Base-by-base conservation (phyloP, 2,888 invertebrate species). In the Diadegma fenestrale region DNA sequence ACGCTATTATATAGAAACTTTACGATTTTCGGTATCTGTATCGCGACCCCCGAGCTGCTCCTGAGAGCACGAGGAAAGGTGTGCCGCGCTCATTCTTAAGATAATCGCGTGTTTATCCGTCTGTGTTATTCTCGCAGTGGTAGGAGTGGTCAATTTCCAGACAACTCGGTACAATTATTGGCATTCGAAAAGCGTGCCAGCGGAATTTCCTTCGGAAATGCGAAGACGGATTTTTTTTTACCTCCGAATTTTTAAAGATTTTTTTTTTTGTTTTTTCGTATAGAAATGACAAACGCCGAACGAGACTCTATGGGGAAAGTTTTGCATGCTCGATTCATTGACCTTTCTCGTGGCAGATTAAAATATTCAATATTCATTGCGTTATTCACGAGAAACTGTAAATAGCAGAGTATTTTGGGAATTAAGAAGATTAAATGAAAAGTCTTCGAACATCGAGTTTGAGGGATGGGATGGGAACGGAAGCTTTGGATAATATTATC, bases 1-100 rank as follows among this genome's bases (percentile, higher is more conserved):
- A 85, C 86, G 90, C 91, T 91, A 90, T 92, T 92, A 92, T 90
- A 89, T 92, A 89, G 89, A 88, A 89, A 91, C 88, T 93, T 93
- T 93, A 93, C 91, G 93, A 91, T 92, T 92, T 91, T 91, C 90
- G 85, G 90, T 92, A 92, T 92, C 68, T 92, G 90, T 90, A 89
- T 89, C 90, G 91, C 82, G 88, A 88, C 66, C 69, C 48, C 72
- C 26, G 26, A 54, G 71, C 63, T 68, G 63, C 79, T 64, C 66
- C 80, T 66, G 69, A 77, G 73, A 80, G 73, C 48, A 58, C 63
- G 64, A 61, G 79, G 87, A 88, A 87, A 87, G 82, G 82, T 87
- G 79, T 81, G 85, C 84, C 80, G 75, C 68, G 80, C 76, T 82
- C 80, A 66, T 81, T 87, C 87, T 82, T 73, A 80, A 86, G 84